Base-by-base conservation (phyloP, 2,113 vertebrate genomes). In the Chunga burmeisteri region DNA sequence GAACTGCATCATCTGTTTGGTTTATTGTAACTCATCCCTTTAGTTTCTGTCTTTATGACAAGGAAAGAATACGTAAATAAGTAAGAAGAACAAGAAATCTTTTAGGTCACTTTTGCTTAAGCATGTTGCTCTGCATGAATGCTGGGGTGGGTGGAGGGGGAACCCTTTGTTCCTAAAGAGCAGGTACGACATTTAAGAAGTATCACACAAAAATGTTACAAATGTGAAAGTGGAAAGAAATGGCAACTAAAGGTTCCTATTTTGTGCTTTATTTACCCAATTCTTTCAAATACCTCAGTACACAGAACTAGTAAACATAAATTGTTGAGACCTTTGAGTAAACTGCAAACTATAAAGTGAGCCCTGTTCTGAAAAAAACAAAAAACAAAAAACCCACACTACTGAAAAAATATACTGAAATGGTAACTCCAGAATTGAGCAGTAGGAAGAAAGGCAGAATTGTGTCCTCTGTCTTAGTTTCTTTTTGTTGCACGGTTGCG, bases 181-280 rank as follows among this genome's bases (percentile, higher is more conserved):
- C 21, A 66, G 25, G 6, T 79, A 58, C 21, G 58, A 71, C 0
- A 0, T 56, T 65, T 78, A 73, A 38, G 26, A 62, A 13, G 0
- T 6, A 72, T 32, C 42, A 83, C 32, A 71, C 13, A 77, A 62
- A 81, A 86, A 8, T 46, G 50, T 10, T 30, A 91, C 22, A 81
- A 59, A 78, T 2, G 9, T 9, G 10, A 32, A 44, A 61, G 9
- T 16, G 2, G 13, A 83, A 82, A 78, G 44, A 78, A 55, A 66
- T 2, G 1, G 11, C 13, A 84, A 32, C 5, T 44, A 5, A 90
- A 71, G 9, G 47, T n/a, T 40, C 22, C 16, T 79, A 10, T 71
- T 84, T 11, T 42, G 21, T 58, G 14, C 53, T 72, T 63, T 61
- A 68, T 71, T n/a, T 85, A 80, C 9, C 17, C 18, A 42, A 19